A percentile compares a stretch with the other conserved stretches of the same genome.
phyloP scores from a whole-genome alignment of 1,140 invertebrate genomes.

The Holcopasites calliopsidis region DNA sequence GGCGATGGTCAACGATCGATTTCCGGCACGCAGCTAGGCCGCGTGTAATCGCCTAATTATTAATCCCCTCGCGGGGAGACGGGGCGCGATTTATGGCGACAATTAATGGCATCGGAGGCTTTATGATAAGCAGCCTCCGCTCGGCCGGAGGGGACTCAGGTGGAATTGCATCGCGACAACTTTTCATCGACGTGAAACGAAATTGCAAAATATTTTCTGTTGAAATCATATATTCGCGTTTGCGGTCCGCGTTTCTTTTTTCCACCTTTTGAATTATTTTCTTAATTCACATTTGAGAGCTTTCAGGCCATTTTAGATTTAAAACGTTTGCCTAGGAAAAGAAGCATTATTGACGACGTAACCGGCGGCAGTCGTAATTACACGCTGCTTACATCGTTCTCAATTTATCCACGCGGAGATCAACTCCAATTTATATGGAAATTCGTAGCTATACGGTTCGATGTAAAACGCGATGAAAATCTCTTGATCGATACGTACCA shows the following conservation, averaged over 20 bases:
- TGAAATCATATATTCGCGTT: no score
- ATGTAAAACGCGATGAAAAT: neutral
- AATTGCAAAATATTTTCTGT: no score
- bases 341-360: neutral
- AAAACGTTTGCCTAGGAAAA: no score
- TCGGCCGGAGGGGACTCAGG: neutral
- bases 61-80: slow-evolving; percentile 50
- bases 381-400: neutral
- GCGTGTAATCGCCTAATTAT: slow-evolving; percentile 58
- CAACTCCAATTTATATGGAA: slow-evolving; percentile 26
- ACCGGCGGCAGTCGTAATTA: neutral
- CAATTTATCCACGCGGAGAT: neutral
- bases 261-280: no score
- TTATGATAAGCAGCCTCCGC: slow-evolving; percentile 48
- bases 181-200: neutral
- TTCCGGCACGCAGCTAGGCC: slow-evolving; percentile 42
- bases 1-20: slow-evolving; percentile 43
- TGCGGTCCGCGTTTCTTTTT: no score
- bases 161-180: slow-evolving; percentile 15
- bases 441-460: neutral
- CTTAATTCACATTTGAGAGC: no score
- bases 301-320: no score
- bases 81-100: slow-evolving; percentile 52
- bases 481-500: neutral
- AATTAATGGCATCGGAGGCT: slow-evolving; percentile 50